Conservation (phyloP, 2,888 invertebrate genomes). For the Ypsolopha scabrella region DNA sequence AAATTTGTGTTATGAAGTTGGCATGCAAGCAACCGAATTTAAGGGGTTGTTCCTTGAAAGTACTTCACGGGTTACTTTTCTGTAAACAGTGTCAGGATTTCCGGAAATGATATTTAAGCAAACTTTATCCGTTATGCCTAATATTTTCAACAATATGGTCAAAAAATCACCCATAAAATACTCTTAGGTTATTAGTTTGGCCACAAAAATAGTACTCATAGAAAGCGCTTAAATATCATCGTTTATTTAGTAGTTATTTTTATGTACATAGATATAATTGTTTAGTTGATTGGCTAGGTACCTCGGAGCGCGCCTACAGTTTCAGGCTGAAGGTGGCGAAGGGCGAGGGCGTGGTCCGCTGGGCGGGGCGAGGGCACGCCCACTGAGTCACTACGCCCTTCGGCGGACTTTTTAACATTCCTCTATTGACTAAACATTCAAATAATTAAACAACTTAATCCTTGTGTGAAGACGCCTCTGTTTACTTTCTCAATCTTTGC, state of each 20-base stretch:
- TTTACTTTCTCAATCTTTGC: background rate
- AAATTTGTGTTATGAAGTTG: no score
- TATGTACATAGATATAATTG: no score
- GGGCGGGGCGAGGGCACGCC: constrained; percentile 64
- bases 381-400: constrained; percentile 49
- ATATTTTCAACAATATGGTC: background rate
- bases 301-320: constrained; percentile 33
- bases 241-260: background rate
- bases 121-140: no score
- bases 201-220: background rate
- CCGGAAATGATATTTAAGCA: no score
- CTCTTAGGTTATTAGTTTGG: background rate
- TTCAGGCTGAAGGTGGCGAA: constrained; percentile 55
- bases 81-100: no score
- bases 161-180: background rate
- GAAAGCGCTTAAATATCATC: background rate
- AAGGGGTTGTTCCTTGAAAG: no score
- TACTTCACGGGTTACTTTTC: no score
- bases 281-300: background rate
- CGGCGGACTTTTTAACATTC: background rate
- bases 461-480: background rate
- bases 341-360: constrained; percentile 60
- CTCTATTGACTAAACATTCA: background rate
- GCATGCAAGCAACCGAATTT: no score
- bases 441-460: background rate